Conservation (phyloP, 2,888 invertebrate species). For the Apodemia zela region DNA sequence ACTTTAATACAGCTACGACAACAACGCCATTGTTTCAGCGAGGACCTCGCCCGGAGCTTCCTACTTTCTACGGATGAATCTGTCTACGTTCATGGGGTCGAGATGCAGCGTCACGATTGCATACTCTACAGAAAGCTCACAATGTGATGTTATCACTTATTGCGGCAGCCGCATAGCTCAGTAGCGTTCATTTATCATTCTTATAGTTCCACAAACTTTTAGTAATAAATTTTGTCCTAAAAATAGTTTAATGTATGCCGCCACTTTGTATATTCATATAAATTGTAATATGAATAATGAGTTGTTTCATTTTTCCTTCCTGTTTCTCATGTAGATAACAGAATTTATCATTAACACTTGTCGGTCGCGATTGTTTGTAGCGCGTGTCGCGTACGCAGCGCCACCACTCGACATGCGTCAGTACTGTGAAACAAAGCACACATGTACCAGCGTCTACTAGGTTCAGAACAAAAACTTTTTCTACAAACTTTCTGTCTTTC, state of each 20-base stretch:
- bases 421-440: conserved; percentile 9
- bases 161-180: conserved; percentile 8
- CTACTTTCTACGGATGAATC: too few relatives aligned
- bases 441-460: conserved; percentile 13
- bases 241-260: conserved; percentile 12
- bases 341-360: not conserved
- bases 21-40: too few relatives aligned
- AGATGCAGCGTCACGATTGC: too few relatives aligned
- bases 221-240: conserved; percentile 4
- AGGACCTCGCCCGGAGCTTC: too few relatives aligned
- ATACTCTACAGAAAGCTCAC: conserved; percentile 1
- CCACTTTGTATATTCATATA: conserved; percentile 7
- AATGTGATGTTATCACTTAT: not conserved
- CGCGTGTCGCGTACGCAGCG: conserved; percentile 8
- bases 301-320: conserved; percentile 7
- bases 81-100: too few relatives aligned
- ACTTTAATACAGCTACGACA: too few relatives aligned
- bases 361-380: not conserved
- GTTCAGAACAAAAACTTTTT: conserved; percentile 8
- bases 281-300: conserved; percentile 8
- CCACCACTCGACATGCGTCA: conserved; percentile 13
- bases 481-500: conserved; percentile 10
- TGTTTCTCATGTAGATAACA: too few relatives aligned
- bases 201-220: conserved; percentile 10
- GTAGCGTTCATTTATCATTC: conserved; percentile 9